Evolutionary conservation across 2,113 vertebrate genomes (phyloP), one percentile per base, ranked within the genome.

Genomic region (Alethe castanea): DNA sequence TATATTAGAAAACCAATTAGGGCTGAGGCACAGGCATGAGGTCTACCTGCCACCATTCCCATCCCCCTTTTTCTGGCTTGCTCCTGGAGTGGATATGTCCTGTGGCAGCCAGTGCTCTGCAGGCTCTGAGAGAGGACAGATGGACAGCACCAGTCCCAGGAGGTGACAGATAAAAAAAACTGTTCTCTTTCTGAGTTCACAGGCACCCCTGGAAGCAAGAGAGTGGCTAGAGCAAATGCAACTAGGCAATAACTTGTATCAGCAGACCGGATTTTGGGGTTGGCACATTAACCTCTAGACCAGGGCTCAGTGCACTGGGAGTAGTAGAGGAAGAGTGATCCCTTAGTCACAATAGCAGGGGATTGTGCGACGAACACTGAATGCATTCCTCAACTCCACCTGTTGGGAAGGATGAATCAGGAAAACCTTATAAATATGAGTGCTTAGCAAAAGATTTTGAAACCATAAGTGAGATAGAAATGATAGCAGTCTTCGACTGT

Each of bases 91-190:
- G 19, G 50, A 12, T 70, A 44, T 70, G 29, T 69, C 50, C 70
- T 53, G 52, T 1, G 1, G 47, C 56, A 86, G 56, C 28, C 66
- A 48, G 38, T 0, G 1, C 53, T 54, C 76, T 71, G 61, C 47
- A 62, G 70, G 60, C 50, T 56, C 35, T 0, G 2, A 10, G 50
- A 19, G 8, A 38, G 67, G n/a, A 67, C 77, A 80, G 35, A 62
- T 2, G 1, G 53, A 25, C 72, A 81, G 59, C 48, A 38, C 35
- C 0, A 0, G 5, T 44, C 59, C 35, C 84, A 64, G 62, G 29
- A 77, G 67, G 72, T 0, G 5, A 31, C 13, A 18, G 1, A 26
- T 56, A 12, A 72, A 85, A 45, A 40, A 56, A 1, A 0, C 2
- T 11, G 13, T 26, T 76, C 35, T 36, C 52, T 44, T 89, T 45